Evolutionary conservation across 2,797 vertebrate genomes (phyloP).

Genomic region (Cossypha heuglini): DNA sequence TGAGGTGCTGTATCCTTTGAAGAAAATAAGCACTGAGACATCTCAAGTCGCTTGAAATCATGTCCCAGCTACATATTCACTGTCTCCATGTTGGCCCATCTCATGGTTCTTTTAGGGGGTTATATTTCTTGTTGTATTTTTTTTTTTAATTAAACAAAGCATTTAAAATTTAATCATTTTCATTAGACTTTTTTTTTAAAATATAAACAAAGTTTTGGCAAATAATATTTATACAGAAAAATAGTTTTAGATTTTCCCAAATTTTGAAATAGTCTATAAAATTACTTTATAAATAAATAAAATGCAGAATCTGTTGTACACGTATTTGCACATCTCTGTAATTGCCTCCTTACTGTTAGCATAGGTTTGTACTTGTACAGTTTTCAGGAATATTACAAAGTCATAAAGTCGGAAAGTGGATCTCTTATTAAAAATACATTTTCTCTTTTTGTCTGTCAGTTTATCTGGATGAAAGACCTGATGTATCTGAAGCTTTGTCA

Average conservation of each 20-base stretch:
- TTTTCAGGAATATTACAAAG: constrained; percentile 78
- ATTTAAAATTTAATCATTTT: constrained; percentile 81
- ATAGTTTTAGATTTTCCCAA: constrained; percentile 83
- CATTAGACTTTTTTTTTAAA: constrained; percentile 76
- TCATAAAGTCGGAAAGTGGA: constrained; percentile 76
- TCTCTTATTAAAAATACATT: constrained; percentile 82
- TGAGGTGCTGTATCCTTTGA: constrained; percentile 68
- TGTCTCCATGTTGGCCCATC: constrained; percentile 74
- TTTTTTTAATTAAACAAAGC: constrained; percentile 80
- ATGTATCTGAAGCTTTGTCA: constrained; percentile 71
- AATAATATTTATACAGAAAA: constrained; percentile 85
- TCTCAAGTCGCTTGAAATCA: constrained; percentile 62
- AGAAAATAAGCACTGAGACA: constrained; percentile 57
- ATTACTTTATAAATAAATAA: constrained; percentile 85
- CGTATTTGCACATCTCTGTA: constrained; percentile 79
- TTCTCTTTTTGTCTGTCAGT: constrained; percentile 73
- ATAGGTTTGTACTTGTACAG: constrained; percentile 72
- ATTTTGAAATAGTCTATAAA: constrained; percentile 83
- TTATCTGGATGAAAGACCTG: constrained; percentile 70
- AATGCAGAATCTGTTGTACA: constrained; percentile 82
- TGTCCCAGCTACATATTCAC: constrained; percentile 67
- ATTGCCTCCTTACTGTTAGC: constrained; percentile 76
- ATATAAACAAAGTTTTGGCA: constrained; percentile 85
- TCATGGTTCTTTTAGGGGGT: constrained; percentile 73
- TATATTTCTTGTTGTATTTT: constrained; percentile 37